phyloP scores from a whole-genome alignment of 92 coral and sea anemone species.

The Galaxea fascicularis region DNA sequence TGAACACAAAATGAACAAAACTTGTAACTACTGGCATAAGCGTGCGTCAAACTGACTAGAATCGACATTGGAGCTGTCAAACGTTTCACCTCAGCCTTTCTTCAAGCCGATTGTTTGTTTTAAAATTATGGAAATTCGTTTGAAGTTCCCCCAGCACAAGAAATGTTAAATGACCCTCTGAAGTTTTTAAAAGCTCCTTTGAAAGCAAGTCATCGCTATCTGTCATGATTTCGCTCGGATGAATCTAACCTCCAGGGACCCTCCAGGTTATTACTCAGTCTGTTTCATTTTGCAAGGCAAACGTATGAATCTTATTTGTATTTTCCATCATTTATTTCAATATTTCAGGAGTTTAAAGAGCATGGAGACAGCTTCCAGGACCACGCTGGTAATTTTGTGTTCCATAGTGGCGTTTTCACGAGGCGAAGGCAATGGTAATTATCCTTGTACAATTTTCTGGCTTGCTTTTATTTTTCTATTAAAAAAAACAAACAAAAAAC shows the following conservation, averaged over 20 bases:
- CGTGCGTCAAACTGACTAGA: constrained; percentile 5
- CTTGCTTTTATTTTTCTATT: no score
- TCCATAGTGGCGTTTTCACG: neutral
- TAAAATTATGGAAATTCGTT: neutral
- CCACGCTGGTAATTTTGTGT: neutral
- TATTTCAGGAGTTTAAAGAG: neutral
- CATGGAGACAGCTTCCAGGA: neutral
- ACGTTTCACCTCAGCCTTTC: constrained; percentile 11
- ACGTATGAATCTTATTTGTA: neutral
- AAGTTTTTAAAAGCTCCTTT: neutral
- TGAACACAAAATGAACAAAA: constrained; percentile 18
- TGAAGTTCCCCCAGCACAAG: neutral
- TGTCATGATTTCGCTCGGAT: neutral
- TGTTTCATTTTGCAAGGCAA: no score
- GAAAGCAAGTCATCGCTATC: neutral
- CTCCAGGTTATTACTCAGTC: neutral
- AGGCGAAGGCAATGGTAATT: neutral
- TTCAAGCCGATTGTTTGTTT: constrained; percentile 8
- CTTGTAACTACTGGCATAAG: neutral
- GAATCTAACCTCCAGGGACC: neutral
- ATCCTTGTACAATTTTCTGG: neutral
- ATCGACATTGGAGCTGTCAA: constrained; percentile 1
- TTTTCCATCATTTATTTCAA: neutral
- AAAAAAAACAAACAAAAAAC: no score
- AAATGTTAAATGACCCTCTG: neutral